Evolutionary conservation across 2,797 vertebrate genomes (phyloP).

Genomic region (Lycodopsis pacificus): DNA sequence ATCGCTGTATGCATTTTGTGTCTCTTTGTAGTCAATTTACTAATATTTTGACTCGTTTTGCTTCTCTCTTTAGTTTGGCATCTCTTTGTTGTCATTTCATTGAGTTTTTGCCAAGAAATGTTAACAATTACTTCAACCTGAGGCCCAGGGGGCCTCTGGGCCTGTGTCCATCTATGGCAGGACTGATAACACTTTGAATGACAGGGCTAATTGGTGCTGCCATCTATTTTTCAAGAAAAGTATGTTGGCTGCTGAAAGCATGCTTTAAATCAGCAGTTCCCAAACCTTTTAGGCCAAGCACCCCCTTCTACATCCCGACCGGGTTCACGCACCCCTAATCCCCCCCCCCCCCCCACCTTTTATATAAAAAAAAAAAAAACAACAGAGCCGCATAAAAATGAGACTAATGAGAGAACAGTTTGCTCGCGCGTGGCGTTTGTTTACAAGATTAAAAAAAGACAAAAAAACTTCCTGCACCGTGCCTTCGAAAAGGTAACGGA

Average conservation of each 20-base stretch:
- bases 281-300: no score
- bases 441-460: no score
- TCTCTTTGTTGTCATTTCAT: conserved; percentile 11
- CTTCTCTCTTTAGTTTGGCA: background rate
- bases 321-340: no score
- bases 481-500: no score
- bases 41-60: background rate
- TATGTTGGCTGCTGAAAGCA: conserved; percentile 16
- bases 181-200: conserved; percentile 15
- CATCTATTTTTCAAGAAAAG: conserved; percentile 20
- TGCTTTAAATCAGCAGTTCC: conserved; percentile 2
- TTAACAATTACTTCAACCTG: conserved; percentile 1
- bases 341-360: no score
- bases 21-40: background rate
- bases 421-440: no score
- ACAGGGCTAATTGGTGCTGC: conserved; percentile 6
- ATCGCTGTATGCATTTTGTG: background rate
- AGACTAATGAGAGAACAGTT: no score
- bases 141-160: background rate
- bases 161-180: conserved; percentile 12
- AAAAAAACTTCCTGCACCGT: no score
- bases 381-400: no score
- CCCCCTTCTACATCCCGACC: no score
- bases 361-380: no score
- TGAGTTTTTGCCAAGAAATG: background rate